Evolutionary conservation across 1,140 invertebrate genomes (phyloP), one percentile per base, ranked within the genome.

Genomic region (Sitobion miscanthi): DNA sequence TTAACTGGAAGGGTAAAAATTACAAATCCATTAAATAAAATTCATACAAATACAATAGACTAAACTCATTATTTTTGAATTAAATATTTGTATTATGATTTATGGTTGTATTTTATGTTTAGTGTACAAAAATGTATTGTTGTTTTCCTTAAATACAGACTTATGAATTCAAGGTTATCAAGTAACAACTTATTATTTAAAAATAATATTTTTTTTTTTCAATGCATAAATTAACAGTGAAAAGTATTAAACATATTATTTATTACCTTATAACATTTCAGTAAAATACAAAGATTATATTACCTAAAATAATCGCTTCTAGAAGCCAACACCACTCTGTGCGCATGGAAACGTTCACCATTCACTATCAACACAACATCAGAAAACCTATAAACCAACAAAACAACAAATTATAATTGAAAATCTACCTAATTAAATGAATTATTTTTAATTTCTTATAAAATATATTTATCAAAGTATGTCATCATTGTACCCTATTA

Each of bases 291-390:
- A 62, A 62, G 8, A 25, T 62, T 62, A 62, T 62, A 69, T 62
- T 95, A 97, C 96, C 98, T 96, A 95, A 99, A 99, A 96, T 99
- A 99, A 94, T 99, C 97, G 95, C 98, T 99, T 94, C 99, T 96
- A 21, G 98, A 97, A 2, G 99, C 99, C 9, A 99, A 96, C 94
- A 99, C 98, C 5, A 98, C 97, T 95, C 97, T 97, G 95, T 99
- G 99, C 52, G 97, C 98, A 94, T 97, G 97, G 94, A 99, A 97
- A 93, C 96, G 96, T 94, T 97, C 96, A 92, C 97, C 97, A 95
- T 98, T 98, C 45, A 99, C 98, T 82, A 98, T 95, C 47, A 99
- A 96, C 17, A 97, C 97, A 21, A 99, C 97, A 96, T 99, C 99
- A 52, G 91, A 93, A 93, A 93, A 93, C 35, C 91, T 93, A 52